A percentile compares a stretch with the other conserved stretches of the same genome.
Conservation (phyloP, 1,140 invertebrate genomes). For the Berghia stephanieae region DNA sequence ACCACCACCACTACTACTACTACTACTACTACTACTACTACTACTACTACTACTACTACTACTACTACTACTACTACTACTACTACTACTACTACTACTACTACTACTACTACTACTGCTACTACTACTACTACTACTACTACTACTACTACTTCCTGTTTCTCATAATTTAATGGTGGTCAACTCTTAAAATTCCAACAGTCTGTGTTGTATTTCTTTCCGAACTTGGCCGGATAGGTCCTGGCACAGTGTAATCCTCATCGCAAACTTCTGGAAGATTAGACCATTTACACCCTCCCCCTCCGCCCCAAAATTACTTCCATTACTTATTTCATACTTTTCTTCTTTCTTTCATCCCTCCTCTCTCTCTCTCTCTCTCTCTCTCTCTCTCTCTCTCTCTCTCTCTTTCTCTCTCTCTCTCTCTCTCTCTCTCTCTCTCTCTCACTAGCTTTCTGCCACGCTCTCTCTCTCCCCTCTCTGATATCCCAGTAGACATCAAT, state of each 20-base stretch:
- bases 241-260: no score
- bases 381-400: background rate
- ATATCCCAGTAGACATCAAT: no score
- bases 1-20: background rate
- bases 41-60: background rate
- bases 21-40: slow-evolving; percentile 5
- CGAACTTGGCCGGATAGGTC: no score
- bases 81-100: slow-evolving; percentile 15
- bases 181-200: no score
- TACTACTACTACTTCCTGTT: slow-evolving; percentile 10
- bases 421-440: background rate
- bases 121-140: slow-evolving; percentile 30
- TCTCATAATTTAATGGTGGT: background rate
- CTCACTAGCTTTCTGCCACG: no score
- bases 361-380: background rate
- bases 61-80: background rate
- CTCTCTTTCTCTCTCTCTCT: background rate
- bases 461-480: background rate
- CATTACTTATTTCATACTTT: background rate
- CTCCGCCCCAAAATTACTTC: background rate
- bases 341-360: background rate
- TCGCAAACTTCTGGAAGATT: no score
- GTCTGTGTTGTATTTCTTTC: no score
- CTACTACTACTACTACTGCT: slow-evolving; percentile 28
- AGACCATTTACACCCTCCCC: background rate